phyloP scores from a whole-genome alignment of 2,797 vertebrate species.

The Naso thynnoides region DNA sequence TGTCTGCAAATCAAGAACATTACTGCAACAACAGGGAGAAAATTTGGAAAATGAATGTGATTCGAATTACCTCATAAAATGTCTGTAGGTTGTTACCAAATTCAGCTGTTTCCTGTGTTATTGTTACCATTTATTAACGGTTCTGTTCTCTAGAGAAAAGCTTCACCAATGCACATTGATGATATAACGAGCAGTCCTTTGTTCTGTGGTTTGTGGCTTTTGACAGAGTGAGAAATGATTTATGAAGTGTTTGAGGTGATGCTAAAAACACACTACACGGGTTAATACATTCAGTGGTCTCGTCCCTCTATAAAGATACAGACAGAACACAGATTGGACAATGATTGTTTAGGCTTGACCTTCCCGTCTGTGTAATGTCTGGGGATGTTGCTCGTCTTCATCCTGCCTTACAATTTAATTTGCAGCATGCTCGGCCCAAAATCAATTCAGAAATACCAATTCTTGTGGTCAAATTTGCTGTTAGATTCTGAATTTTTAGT shows the following conservation, averaged over 20 bases:
- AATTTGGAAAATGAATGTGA: slow-evolving; percentile 20
- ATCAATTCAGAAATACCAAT: slow-evolving; percentile 49
- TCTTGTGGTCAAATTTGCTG: slow-evolving; percentile 31
- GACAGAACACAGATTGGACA: slow-evolving; percentile 59
- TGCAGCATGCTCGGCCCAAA: slow-evolving; percentile 43
- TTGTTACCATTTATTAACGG: slow-evolving; percentile 35
- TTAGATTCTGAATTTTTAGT: slow-evolving; percentile 48
- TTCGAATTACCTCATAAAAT: slow-evolving; percentile 17
- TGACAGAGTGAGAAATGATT: slow-evolving; percentile 35
- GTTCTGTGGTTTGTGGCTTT: slow-evolving; percentile 39
- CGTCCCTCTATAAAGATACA: slow-evolving; percentile 43
- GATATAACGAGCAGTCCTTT: slow-evolving; percentile 26
- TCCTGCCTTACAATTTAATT: slow-evolving; percentile 54
- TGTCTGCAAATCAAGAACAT: slow-evolving; percentile 41
- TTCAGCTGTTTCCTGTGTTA: slow-evolving; percentile 29
- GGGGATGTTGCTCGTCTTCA: slow-evolving; percentile 56
- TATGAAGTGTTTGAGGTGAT: slow-evolving; percentile 45
- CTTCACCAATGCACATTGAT: slow-evolving; percentile 26
- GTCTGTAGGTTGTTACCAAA: slow-evolving; percentile 21
- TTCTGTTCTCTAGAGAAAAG: slow-evolving; percentile 23
- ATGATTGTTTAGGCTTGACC: slow-evolving; percentile 69
- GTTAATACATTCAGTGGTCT: slow-evolving; percentile 37
- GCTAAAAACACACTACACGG: slow-evolving; percentile 31
- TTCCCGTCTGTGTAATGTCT: slow-evolving; percentile 61
- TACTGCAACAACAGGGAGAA: slow-evolving; percentile 26